Evolutionary conservation across 2,797 vertebrate species (phyloP).

Genomic region (Sphaeramia orbicularis): DNA sequence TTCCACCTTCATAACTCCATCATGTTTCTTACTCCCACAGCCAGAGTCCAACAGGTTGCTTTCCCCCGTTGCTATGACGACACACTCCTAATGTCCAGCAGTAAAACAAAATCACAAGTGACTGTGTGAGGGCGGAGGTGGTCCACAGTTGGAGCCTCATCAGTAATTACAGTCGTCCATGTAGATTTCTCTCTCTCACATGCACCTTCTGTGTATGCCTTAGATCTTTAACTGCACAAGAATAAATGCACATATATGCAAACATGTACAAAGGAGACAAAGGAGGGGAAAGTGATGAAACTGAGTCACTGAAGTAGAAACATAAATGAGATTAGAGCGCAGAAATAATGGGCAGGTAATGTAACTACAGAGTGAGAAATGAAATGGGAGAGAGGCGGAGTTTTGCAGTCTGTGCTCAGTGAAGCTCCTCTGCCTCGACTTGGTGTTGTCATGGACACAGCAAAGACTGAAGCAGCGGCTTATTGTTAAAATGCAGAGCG

Average conservation of each 20-base stretch:
- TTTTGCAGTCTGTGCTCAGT: conserved; percentile 1
- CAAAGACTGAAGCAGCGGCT: not conserved
- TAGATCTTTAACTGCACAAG: not conserved
- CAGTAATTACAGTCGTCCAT: conserved; percentile 16
- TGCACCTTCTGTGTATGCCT: not conserved
- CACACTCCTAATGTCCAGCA: conserved; percentile 30
- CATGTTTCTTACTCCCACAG: conserved; percentile 27
- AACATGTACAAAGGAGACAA: not conserved
- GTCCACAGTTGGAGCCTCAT: conserved; percentile 29
- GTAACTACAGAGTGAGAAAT: conserved; percentile 21
- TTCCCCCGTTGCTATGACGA: conserved; percentile 51
- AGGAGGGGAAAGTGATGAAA: not conserved
- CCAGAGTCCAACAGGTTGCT: conserved; percentile 7
- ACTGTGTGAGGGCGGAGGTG: conserved; percentile 12
- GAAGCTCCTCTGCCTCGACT: not conserved
- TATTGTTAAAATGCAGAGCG: conserved; percentile 1
- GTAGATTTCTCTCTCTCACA: not conserved
- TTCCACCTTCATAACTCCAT: conserved; percentile 25
- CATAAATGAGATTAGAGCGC: conserved; percentile 5
- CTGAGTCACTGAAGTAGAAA: conserved; percentile 4
- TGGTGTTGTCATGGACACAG: conserved; percentile 48
- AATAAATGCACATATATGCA: no score
- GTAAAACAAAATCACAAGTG: conserved; percentile 28
- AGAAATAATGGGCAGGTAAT: not conserved
- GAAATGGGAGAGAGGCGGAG: conserved; percentile 5